Base-by-base conservation (phyloP, 2,888 invertebrate species). In the Epistrophe grossulariae region DNA sequence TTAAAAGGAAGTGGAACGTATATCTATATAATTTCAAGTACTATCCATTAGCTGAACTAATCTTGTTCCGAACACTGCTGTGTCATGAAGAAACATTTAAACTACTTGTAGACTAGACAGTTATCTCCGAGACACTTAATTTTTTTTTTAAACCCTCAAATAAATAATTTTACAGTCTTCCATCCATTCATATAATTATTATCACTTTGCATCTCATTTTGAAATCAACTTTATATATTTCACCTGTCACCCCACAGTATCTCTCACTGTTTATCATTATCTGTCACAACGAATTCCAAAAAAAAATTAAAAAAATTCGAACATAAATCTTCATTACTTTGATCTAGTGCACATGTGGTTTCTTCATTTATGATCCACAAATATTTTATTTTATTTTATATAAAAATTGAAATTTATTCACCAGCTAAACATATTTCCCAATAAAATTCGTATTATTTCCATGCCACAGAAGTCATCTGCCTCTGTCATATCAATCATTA, bases 401-500 rank as follows among this genome's bases (percentile, higher is more conserved):
- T 17, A 11, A 17, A 19, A 24, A 55, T 28, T 55, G 9, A 70
- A 68, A 70, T 55, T 55, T 55, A 70, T 70, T 55, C 52, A 11
- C n/a, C 38, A 9, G n/a, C 2, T 24, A 1, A 43, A 40, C 55
- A 15, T 40, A 52, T 70, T 55, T 55, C 38, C 8, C 15, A 28
- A 70, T 70, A 70, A 70, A 55, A 55, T 43, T 55, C 38, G 5
- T 10, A 55, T 52, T 52, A 38, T 52, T 38, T 52, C 28, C 9
- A 15, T 50, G 40, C 8, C n/a, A 45, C 52, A 52, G n/a, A 55
- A 55, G 70, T 55, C 55, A 55, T 55, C 24, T 70, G 40, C 38
- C 28, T 70, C 24, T 55, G 40, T 55, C 28, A 70, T 55, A 70
- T 70, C 70, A 70, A 70, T 70, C 70, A 55, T 55, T 55, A 55